Conservation (phyloP, 2,797 vertebrate species). For the Enteromius paludinosus region DNA sequence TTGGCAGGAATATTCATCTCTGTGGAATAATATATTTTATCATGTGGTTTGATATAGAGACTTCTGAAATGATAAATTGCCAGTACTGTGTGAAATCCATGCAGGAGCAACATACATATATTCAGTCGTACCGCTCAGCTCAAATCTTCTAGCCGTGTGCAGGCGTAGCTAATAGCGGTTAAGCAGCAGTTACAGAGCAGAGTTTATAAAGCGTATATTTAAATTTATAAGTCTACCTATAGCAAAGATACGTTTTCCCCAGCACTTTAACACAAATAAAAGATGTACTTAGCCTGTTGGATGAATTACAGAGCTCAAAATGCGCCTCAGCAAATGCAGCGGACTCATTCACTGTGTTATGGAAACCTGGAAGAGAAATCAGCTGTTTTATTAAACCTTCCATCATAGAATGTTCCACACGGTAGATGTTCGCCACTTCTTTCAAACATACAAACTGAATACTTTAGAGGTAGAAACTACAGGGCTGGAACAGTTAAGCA, state of each 20-base stretch:
- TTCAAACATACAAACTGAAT: not conserved
- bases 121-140: not conserved
- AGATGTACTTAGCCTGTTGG: constrained; percentile 16
- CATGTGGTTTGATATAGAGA: constrained; percentile 3
- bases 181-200: not conserved
- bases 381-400: constrained; percentile 16
- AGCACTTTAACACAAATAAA: not conserved
- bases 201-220: constrained; percentile 9
- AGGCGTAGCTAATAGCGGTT: constrained; percentile 4
- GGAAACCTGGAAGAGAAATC: constrained; percentile 13
- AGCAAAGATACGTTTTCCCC: not conserved
- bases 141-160: constrained; percentile 10
- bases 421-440: not conserved
- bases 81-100: not conserved
- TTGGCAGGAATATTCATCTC: constrained; percentile 25
- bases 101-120: constrained; percentile 20
- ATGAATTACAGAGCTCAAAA: constrained; percentile 17
- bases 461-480: not conserved
- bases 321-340: not conserved
- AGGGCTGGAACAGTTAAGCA: not conserved
- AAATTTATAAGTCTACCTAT: constrained; percentile 23
- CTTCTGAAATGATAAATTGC: constrained; percentile 33
- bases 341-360: constrained; percentile 15
- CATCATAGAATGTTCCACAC: constrained; percentile 8
- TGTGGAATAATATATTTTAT: constrained; percentile 20